Conservation (phyloP, 1,140 invertebrate genomes). For the Danaus melanippus region DNA sequence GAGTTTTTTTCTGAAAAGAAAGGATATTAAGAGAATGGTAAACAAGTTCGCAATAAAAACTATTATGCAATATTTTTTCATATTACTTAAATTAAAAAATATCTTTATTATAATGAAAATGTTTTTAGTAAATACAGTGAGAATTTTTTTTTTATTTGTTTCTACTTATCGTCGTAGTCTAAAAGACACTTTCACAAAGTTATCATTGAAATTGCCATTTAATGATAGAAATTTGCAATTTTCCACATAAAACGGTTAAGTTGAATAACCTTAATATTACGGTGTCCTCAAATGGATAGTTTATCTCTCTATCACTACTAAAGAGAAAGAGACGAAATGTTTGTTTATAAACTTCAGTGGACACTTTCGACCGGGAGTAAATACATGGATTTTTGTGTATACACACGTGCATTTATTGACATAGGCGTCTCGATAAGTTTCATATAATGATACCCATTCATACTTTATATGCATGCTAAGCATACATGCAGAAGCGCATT, state of each 20-base stretch:
- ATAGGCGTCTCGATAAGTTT: slow-evolving; percentile 28
- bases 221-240: slow-evolving; percentile 20
- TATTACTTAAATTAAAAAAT: too few relatives aligned
- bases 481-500: slow-evolving; percentile 2
- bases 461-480: slow-evolving; percentile 11
- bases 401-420: slow-evolving; percentile 28
- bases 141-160: too few relatives aligned
- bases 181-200: too few relatives aligned
- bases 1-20: neutral
- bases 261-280: slow-evolving; percentile 49
- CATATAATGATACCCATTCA: slow-evolving; percentile 9
- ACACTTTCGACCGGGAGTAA: slow-evolving; percentile 27
- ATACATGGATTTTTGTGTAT: slow-evolving; percentile 10
- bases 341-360: slow-evolving; percentile 60
- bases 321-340: slow-evolving; percentile 32
- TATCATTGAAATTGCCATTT: too few relatives aligned
- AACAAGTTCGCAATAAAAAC: too few relatives aligned
- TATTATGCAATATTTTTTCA: too few relatives aligned
- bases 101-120: too few relatives aligned
- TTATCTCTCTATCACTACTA: slow-evolving; percentile 17
- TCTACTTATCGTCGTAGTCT: too few relatives aligned
- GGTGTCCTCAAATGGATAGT: slow-evolving; percentile 29
- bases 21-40: too few relatives aligned
- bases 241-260: slow-evolving; percentile 38
- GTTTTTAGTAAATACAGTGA: too few relatives aligned